These are phyloP conservation scores for Bostrychus sinensis DNA, from an alignment of 2,113 vertebrate genomes.

Conservation along the genomic window DNA sequence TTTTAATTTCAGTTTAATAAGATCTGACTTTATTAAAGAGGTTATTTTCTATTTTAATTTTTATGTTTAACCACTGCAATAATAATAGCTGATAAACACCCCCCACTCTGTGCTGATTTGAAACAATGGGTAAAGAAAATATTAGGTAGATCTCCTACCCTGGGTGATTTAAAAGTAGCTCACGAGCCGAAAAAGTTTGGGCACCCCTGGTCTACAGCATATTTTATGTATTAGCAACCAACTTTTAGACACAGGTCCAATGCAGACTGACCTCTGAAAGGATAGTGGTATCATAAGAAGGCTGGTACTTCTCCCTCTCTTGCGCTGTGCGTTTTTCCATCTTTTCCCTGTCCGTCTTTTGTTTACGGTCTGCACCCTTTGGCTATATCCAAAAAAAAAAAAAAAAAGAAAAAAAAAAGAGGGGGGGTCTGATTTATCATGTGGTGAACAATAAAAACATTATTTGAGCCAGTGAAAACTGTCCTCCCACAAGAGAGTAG, in stretches of 20 bases:
- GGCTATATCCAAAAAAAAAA: slow-evolving; percentile 77
- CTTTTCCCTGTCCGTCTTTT: slow-evolving; percentile 97
- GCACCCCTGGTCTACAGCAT: background rate
- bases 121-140: no score
- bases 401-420: background rate
- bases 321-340: slow-evolving; percentile 97
- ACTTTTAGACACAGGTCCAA: background rate
- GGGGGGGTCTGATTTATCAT: background rate
- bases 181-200: no score
- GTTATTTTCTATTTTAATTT: no score
- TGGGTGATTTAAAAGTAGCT: no score
- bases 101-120: no score
- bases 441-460: background rate
- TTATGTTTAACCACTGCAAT: no score
- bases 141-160: no score
- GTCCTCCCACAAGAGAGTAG: background rate
- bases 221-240: no score
- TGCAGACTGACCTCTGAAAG: slow-evolving; percentile 89
- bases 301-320: slow-evolving; percentile 98
- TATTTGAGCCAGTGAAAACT: background rate
- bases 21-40: no score
- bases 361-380: slow-evolving; percentile 97
- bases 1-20: no score
- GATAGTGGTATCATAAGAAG: slow-evolving; percentile 97
- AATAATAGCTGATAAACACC: no score